Evolutionary conservation across 2,888 invertebrate species (phyloP).

Genomic region (Standfussiana lucernea): DNA sequence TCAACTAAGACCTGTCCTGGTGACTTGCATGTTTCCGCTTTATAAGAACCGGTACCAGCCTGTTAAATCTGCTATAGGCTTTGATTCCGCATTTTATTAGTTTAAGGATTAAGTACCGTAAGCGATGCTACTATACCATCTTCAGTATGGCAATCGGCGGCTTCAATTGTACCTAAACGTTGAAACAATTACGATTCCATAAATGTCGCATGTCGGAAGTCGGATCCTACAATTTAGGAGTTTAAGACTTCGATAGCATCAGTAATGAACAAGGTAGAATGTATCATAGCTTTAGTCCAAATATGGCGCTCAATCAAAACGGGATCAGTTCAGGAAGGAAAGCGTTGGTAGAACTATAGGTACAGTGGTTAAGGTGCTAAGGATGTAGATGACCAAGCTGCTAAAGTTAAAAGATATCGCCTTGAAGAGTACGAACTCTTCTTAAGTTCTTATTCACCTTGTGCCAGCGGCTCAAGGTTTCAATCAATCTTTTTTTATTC

Average conservation of each 20-base stretch:
- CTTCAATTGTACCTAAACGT: too few relatives aligned
- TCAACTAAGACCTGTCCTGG: conserved; percentile 5
- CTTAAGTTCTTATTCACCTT: conserved; percentile 73
- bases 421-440: conserved; percentile 78
- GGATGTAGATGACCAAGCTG: conserved; percentile 31
- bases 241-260: conserved; percentile 34
- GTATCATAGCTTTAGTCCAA: conserved; percentile 13
- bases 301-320: conserved; percentile 37
- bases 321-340: conserved; percentile 52
- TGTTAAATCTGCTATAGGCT: conserved; percentile 5
- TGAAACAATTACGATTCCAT: conserved; percentile 30
- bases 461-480: conserved; percentile 73
- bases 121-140: conserved; percentile 43
- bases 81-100: conserved; percentile 47
- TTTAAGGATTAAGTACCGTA: background rate
- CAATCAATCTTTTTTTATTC: conserved; percentile 71
- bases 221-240: conserved; percentile 28
- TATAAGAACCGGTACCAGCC: conserved; percentile 22
- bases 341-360: conserved; percentile 3
- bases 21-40: conserved; percentile 21
- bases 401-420: conserved; percentile 59
- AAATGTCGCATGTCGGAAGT: conserved; percentile 46
- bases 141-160: conserved; percentile 51
- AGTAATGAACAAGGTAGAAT: conserved; percentile 31
- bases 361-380: conserved; percentile 16